Conservation (phyloP, 2,888 invertebrate species). For the Unio pictorum region DNA sequence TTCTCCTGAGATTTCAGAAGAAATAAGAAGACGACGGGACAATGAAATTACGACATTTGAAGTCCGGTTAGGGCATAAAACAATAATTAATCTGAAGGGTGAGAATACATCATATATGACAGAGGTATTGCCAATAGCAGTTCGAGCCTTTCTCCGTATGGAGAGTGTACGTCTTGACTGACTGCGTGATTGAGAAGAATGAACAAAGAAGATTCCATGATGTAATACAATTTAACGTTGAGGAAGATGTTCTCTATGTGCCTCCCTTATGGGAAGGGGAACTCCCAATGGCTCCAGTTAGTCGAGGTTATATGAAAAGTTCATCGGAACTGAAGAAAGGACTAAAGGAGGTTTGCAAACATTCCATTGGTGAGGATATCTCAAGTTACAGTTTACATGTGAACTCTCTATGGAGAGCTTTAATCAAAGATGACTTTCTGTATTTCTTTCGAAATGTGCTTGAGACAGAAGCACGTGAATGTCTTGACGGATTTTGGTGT, state of each 20-base stretch:
- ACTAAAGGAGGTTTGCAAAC: not conserved
- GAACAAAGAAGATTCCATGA: slow-evolving; percentile 3
- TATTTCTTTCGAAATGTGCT: too few species aligned
- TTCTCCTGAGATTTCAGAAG: slow-evolving; percentile 6
- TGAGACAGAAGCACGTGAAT: too few species aligned
- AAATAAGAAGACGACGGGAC: slow-evolving; percentile 2
- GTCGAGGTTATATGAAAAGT: slow-evolving; percentile 6
- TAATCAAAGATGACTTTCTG: too few species aligned
- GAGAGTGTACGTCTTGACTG: not conserved
- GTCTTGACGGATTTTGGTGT: not conserved
- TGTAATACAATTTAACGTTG: slow-evolving; percentile 10
- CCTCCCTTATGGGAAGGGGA: slow-evolving; percentile 11
- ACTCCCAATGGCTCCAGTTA: slow-evolving; percentile 13
- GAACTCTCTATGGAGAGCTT: slow-evolving; percentile 3
- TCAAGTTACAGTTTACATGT: too few species aligned
- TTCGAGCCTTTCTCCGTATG: slow-evolving; percentile 1
- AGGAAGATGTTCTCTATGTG: slow-evolving; percentile 2
- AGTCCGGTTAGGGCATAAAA: not conserved
- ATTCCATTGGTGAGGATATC: not conserved
- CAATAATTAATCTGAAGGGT: slow-evolving; percentile 3
- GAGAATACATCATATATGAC: slow-evolving; percentile 5
- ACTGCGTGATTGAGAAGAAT: slow-evolving; percentile 1
- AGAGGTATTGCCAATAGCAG: slow-evolving; percentile 7
- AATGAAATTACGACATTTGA: slow-evolving; percentile 9
- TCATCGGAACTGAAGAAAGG: not conserved